Evolutionary conservation across 1,140 invertebrate species (phyloP).

Genomic region (Tetragnatha versicolor): DNA sequence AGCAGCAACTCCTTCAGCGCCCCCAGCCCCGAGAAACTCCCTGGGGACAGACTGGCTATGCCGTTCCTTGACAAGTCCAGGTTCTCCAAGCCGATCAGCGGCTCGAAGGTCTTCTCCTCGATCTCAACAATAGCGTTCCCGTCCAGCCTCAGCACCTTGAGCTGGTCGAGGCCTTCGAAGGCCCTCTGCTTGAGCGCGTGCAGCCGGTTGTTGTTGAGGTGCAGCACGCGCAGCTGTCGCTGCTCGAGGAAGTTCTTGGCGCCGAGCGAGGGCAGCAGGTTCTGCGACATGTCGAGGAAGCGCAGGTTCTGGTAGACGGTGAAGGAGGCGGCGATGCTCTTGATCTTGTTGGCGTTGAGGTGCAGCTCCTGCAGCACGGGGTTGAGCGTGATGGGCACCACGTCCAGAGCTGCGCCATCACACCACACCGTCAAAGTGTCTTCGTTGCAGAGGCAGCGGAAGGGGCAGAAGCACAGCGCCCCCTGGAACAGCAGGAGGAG

Average conservation of each 20-base stretch:
- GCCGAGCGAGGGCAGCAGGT: constrained; percentile 78
- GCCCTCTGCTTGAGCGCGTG: constrained; percentile 71
- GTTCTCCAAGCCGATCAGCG: constrained; percentile 79
- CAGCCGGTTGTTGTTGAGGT: constrained; percentile 56
- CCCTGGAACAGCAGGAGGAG: neutral
- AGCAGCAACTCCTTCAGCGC: constrained; percentile 80
- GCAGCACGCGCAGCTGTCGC: constrained; percentile 69
- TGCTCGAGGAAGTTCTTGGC: constrained; percentile 77
- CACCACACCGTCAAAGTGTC: constrained; percentile 85
- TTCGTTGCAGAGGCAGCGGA: constrained; percentile 83
- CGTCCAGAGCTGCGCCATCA: constrained; percentile 82
- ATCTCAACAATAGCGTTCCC: constrained; percentile 83
- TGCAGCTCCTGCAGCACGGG: constrained; percentile 84
- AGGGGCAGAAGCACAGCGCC: constrained; percentile 69
- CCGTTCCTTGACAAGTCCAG: constrained; percentile 87
- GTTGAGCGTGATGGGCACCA: constrained; percentile 88
- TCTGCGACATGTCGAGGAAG: constrained; percentile 83
- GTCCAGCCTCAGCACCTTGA: constrained; percentile 80
- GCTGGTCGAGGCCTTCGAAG: constrained; percentile 73
- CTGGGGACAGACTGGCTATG: constrained; percentile 80
- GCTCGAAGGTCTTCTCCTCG: constrained; percentile 76
- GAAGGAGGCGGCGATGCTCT: constrained; percentile 84
- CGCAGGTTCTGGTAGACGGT: constrained; percentile 85
- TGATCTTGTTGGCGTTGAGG: constrained; percentile 84
- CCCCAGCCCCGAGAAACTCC: constrained; percentile 78